Conservation (phyloP, 2,888 invertebrate species). For the Drosophila phalerata region DNA sequence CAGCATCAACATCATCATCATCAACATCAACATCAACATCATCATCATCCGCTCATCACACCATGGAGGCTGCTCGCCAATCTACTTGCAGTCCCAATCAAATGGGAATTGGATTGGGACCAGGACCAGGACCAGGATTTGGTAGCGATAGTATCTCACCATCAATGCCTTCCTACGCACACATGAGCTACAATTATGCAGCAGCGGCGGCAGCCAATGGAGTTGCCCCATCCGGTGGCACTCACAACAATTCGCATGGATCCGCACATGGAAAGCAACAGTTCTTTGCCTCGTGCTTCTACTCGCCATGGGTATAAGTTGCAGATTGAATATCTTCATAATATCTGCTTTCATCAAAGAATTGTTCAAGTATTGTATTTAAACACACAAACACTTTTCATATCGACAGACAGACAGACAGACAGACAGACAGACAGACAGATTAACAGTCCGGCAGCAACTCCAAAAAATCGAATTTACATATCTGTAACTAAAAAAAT, state of each 20-base stretch:
- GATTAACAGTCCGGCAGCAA: constrained; percentile 11
- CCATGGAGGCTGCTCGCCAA: constrained; percentile 85
- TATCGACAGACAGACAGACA: constrained; percentile 26
- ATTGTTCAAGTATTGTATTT: too few relatives aligned
- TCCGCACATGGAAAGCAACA: constrained; percentile 78
- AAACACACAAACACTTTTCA: constrained; percentile 3
- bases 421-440: not conserved
- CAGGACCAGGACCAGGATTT: constrained; percentile 36
- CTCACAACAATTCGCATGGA: constrained; percentile 43
- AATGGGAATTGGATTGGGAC: constrained; percentile 44
- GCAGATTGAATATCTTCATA: too few relatives aligned
- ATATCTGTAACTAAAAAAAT: constrained; percentile 58
- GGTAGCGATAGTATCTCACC: constrained; percentile 49
- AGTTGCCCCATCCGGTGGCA: constrained; percentile 36
- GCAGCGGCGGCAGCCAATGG: constrained; percentile 66
- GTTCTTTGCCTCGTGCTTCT: constrained; percentile 84
- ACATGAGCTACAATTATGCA: constrained; percentile 81
- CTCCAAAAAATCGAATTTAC: constrained; percentile 70
- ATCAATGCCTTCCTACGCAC: constrained; percentile 66
- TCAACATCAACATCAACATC: constrained; percentile 40
- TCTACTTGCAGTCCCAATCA: constrained; percentile 89
- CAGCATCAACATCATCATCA: constrained; percentile 22
- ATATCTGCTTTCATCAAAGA: too few relatives aligned
- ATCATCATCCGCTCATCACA: constrained; percentile 35
- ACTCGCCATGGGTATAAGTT: constrained; percentile 83